These are phyloP conservation scores for Macrosteles quadrilineatus DNA, from an alignment of 1,140 invertebrate genomes.

Conservation along the genomic window DNA sequence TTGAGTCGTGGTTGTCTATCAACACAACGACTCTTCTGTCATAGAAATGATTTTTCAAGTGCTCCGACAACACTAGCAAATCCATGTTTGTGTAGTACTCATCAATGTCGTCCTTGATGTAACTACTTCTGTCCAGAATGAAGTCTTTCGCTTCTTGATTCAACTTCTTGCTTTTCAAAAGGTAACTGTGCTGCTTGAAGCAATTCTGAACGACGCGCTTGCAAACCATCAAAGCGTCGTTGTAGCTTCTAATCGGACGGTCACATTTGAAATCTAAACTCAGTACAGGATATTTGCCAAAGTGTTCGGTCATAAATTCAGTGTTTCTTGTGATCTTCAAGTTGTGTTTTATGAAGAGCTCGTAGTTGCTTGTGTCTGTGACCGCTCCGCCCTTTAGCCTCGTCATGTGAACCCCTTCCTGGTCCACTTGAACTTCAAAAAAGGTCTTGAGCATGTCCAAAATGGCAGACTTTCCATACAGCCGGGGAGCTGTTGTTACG, in stretches of 20 bases:
- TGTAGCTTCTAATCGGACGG: not conserved
- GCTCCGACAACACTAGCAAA: not conserved
- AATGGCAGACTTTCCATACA: not conserved
- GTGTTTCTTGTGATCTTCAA: not conserved
- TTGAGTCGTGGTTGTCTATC: not conserved
- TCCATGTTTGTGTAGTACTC: not conserved
- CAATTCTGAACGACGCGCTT: not conserved
- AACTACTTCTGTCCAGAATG: too few relatives aligned
- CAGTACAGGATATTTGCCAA: not conserved
- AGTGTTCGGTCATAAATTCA: not conserved
- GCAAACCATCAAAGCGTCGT: not conserved
- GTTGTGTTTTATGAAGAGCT: not conserved
- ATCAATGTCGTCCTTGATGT: too few relatives aligned
- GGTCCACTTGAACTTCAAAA: constrained; percentile 24
- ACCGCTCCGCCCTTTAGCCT: not conserved
- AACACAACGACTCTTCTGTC: not conserved
- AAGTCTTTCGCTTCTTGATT: not conserved
- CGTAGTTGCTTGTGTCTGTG: not conserved
- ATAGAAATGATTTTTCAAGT: not conserved
- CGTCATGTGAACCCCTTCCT: not conserved
- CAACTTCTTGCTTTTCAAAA: not conserved
- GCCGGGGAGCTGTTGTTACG: constrained; percentile 12
- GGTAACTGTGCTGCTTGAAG: constrained; percentile 3
- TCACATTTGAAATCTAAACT: not conserved
- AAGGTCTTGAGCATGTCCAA: constrained; percentile 20